Base-by-base conservation (phyloP, 2,797 vertebrate species). In the Clarias pachynema region DNA sequence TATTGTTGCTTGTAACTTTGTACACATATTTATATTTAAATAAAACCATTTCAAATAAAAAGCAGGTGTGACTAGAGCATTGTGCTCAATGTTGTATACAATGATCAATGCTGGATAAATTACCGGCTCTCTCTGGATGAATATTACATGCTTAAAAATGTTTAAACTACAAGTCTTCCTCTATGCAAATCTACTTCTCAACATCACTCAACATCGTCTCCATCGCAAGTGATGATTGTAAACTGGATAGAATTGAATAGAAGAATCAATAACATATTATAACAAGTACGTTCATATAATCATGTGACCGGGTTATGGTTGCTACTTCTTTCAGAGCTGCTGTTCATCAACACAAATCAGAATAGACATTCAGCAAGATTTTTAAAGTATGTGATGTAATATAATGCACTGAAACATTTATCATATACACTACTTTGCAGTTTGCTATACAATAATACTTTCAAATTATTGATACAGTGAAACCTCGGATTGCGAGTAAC, bases 11-110 rank as follows among this genome's bases (percentile, higher is more conserved):
- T 95, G 95, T 96, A 95, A 94, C 95, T 96, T 96, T 96, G 95
- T 96, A 96, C 95, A 96, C 95, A 96, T 95, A 96, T 96, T 96
- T 96, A 96, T 96, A 96, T 96, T 96, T 95, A 95, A 96, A 96
- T 96, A 96, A 96, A 96, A 94, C 59, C 95, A 95, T 95, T 96
- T 96, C 94, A 88, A 93, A 95, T 94, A 95, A 95, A 92, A 85
- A 66, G 40, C 26, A 31, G 5, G 16, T 26, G 40, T 4, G 44
- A 53, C 10, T 68, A 16, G 79, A 66, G 79, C 53, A 26, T 68
- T 16, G 16, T 60, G 18, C 29, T 56, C 14, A 31, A 37, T 4
- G 29, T 31, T 72, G 24, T 57, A 31, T 20, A 3, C 12, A 16
- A 73, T 49, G 5, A 16, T 1, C 10, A 40, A 20, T 70, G 14